These are phyloP conservation scores for Cryptophagus acutangulus DNA, from an alignment of 2,888 invertebrate species.

Conservation along the genomic window DNA sequence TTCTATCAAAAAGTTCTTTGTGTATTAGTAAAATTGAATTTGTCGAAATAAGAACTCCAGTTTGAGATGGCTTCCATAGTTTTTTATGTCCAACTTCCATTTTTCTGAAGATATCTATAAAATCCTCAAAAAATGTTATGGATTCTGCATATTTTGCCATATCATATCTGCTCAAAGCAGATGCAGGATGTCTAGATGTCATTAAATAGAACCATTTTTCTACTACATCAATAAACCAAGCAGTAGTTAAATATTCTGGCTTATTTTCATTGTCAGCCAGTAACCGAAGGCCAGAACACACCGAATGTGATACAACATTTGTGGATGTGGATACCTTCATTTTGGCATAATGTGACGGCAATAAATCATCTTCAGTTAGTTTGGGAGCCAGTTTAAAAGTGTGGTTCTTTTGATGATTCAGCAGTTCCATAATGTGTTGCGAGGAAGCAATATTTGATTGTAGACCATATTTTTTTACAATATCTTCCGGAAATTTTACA, in stretches of 20 bases:
- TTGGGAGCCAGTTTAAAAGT: slow-evolving; percentile 21
- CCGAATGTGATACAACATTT: slow-evolving; percentile 20
- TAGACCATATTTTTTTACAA: slow-evolving; percentile 19
- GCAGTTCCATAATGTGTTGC: slow-evolving; percentile 19
- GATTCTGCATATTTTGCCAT: slow-evolving; percentile 13
- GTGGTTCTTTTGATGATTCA: slow-evolving; percentile 11
- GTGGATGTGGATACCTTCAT: slow-evolving; percentile 25
- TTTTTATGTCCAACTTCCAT: slow-evolving; percentile 14
- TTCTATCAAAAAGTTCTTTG: slow-evolving; percentile 16
- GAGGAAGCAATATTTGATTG: slow-evolving; percentile 18
- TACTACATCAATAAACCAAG: slow-evolving; percentile 19
- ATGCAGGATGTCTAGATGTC: slow-evolving; percentile 20
- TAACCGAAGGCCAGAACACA: slow-evolving; percentile 20
- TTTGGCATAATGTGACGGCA: slow-evolving; percentile 21
- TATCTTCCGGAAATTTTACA: slow-evolving; percentile 15
- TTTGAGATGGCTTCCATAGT: slow-evolving; percentile 21
- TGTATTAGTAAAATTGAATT: slow-evolving; percentile 20
- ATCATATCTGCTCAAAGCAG: slow-evolving; percentile 18
- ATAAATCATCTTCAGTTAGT: slow-evolving; percentile 21
- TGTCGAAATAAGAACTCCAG: slow-evolving; percentile 17
- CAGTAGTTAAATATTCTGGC: slow-evolving; percentile 22
- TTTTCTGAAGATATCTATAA: slow-evolving; percentile 13
- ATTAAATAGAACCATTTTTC: slow-evolving; percentile 25
- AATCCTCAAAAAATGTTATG: slow-evolving; percentile 17
- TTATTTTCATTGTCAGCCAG: slow-evolving; percentile 14